These are phyloP conservation scores for Periphyllus acericola DNA, from an alignment of 2,888 invertebrate genomes.

Conservation along the genomic window DNA sequence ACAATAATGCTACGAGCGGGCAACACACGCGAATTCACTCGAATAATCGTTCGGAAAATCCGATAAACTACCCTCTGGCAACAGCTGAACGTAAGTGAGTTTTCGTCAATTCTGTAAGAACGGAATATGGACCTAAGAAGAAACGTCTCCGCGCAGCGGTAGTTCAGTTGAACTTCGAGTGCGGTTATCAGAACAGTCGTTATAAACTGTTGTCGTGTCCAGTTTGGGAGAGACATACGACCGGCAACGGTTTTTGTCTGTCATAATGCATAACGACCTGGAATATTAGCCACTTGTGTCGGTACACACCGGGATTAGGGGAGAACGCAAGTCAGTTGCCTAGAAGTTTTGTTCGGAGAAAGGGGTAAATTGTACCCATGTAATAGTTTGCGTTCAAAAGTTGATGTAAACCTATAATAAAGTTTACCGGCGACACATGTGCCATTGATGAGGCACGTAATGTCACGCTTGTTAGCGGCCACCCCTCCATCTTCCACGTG, in stretches of 20 bases:
- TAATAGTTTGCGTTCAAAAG: slow-evolving; percentile 49
- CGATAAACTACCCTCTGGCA: neutral
- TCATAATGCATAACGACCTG: slow-evolving; percentile 18
- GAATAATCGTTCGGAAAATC: neutral
- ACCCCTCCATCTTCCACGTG: neutral
- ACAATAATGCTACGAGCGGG: neutral
- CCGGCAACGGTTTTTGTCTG: slow-evolving; percentile 17
- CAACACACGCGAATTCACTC: neutral
- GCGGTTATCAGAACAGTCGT: slow-evolving; percentile 25
- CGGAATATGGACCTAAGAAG: neutral
- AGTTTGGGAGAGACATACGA: slow-evolving; percentile 12
- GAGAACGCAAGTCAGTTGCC: neutral
- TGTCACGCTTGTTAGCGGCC: slow-evolving; percentile 40
- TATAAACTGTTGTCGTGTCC: slow-evolving; percentile 32
- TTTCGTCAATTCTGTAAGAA: neutral
- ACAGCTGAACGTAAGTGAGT: slow-evolving; percentile 9
- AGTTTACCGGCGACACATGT: slow-evolving; percentile 48
- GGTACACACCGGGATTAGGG: neutral
- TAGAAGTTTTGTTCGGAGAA: slow-evolving; percentile 36
- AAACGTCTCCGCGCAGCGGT: neutral
- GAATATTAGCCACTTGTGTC: slow-evolving; percentile 53
- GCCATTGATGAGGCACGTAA: slow-evolving; percentile 49
- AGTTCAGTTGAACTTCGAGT: slow-evolving; percentile 20
- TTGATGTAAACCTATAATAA: slow-evolving; percentile 42
- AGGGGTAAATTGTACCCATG: slow-evolving; percentile 43